These are phyloP conservation scores for Plestiodon gilberti DNA, from an alignment of 2,113 vertebrate species.

Conservation along the genomic window DNA sequence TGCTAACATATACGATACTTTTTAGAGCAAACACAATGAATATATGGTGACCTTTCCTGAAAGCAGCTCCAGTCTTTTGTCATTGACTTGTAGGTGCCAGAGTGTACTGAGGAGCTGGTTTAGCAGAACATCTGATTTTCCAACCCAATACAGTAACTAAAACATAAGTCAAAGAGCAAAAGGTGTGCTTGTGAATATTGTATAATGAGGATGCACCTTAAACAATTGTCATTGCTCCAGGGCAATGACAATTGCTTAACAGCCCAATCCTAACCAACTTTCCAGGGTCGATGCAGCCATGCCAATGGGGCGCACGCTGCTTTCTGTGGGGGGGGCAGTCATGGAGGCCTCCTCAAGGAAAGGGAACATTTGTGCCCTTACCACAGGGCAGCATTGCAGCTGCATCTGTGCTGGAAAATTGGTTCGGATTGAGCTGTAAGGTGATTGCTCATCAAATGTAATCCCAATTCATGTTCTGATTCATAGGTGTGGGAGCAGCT, in stretches of 20 bases:
- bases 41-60: background rate
- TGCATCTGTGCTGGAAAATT: too few relatives aligned
- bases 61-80: background rate
- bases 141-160: background rate
- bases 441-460: background rate
- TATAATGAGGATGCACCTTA: background rate
- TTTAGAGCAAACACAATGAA: background rate
- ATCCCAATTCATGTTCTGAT: background rate
- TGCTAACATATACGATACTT: background rate
- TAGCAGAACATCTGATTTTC: background rate
- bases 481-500: background rate
- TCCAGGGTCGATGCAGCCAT: too few relatives aligned
- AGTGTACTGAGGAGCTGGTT: background rate
- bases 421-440: too few relatives aligned
- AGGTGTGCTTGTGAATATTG: background rate
- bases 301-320: too few relatives aligned
- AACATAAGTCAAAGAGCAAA: background rate
- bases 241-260: too few relatives aligned
- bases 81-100: too few relatives aligned
- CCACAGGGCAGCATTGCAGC: too few relatives aligned
- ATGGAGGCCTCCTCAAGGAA: too few relatives aligned
- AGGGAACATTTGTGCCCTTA: too few relatives aligned
- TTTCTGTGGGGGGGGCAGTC: too few relatives aligned
- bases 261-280: too few relatives aligned
- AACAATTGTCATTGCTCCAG: background rate